Evolutionary conservation across 2,113 vertebrate species (phyloP).

Genomic region (Laticauda colubrina): DNA sequence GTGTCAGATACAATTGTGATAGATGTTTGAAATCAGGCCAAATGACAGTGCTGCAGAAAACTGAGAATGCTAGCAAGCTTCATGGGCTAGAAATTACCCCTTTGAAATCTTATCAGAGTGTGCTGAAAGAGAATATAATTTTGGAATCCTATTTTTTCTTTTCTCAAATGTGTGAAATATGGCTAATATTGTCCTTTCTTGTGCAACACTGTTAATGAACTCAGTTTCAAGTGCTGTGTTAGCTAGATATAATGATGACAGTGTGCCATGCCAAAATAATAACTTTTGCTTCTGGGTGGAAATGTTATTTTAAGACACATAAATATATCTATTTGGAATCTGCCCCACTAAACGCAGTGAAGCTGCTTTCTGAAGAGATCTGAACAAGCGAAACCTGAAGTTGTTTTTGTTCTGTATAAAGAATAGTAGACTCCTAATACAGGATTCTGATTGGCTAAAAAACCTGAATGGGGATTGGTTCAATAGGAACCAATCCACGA

Average conservation of each 20-base stretch:
- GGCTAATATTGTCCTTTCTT: constrained; percentile 1
- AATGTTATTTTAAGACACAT: background rate
- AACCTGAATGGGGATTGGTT: too few relatives aligned
- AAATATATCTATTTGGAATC: background rate
- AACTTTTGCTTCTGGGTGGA: background rate
- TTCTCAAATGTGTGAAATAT: constrained; percentile 22
- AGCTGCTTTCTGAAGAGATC: background rate
- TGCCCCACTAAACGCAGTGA: background rate
- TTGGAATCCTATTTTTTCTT: background rate
- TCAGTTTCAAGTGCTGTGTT: constrained; percentile 13
- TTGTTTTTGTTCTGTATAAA: too few relatives aligned
- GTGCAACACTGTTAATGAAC: background rate
- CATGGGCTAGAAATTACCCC: constrained; percentile 35
- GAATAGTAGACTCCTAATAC: too few relatives aligned
- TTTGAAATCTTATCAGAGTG: background rate
- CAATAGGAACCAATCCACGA: too few relatives aligned
- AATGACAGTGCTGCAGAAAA: constrained; percentile 40
- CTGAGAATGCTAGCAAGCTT: constrained; percentile 6
- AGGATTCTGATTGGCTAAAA: too few relatives aligned
- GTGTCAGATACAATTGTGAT: constrained; percentile 19
- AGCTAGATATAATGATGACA: background rate
- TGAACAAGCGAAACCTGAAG: background rate
- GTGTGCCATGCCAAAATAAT: background rate
- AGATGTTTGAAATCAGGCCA: constrained; percentile 34
- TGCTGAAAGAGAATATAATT: constrained; percentile 9